Evolutionary conservation across 2,888 invertebrate species (phyloP), one percentile per base, ranked within the genome.

Genomic region (Xylocampa areola): DNA sequence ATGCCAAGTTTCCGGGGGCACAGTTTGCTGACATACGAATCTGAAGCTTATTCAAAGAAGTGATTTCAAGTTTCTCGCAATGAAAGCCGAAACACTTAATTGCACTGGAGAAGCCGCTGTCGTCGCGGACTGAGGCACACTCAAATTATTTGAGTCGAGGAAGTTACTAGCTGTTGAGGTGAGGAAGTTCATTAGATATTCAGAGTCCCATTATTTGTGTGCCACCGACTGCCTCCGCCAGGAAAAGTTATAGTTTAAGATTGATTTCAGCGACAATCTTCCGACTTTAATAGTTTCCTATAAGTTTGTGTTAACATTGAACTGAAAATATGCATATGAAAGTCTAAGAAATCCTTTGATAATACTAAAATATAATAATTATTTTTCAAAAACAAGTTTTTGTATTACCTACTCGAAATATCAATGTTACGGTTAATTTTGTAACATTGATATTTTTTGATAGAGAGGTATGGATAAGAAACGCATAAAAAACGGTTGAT

Each of bases 51-150:
- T 80, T 84, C 81, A 81, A 80, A 79, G 73, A 83, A 84, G 76
- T 79, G 77, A 81, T 84, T 82, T 83, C 76, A 84, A 86, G 84
- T 85, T 86, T 80, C 81, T 78, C 77, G 73, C 77, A 83, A 82
- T 87, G 84, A 85, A 86, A 88, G 78, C 79, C 79, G 81, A 88
- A 88, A 86, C 82, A 87, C 80, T 84, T 86, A 87, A 89, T 88
- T 88, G 84, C 86, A 85, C 79, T 75, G 77, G 70, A 80, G 77
- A 76, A 73, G 67, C 76, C 72, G 51, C 57, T 75, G 62, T 66
- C 68, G 70, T 65, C 68, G 67, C 72, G 74, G 78, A 75, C 78
- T 72, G 69, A 78, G 74, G 76, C 74, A 68, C 80, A 76, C 79
- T 82, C 78, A 71, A 82, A 85, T 85, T 80, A 87, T 87, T 85